Evolutionary conservation across 2,888 invertebrate species (phyloP), one percentile per base, ranked within the genome.

Genomic region (Hydropsyche betteni): DNA sequence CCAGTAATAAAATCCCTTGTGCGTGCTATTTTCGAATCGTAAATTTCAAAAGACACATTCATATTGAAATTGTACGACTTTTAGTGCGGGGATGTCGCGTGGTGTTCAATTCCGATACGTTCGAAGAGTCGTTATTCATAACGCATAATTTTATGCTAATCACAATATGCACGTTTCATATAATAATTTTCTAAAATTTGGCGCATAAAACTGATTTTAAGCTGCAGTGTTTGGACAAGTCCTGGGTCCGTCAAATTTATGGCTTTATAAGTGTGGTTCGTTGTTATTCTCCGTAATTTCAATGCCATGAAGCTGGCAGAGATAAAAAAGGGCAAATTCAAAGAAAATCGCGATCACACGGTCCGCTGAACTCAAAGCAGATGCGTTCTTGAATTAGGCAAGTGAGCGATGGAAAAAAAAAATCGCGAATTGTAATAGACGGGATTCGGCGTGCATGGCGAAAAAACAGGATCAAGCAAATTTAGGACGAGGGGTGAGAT

Each of bases 331-430:
- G 36, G 6, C 14, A 44, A 51, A 24, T 70, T 16, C 52, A 70
- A 16, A 33, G 34, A 38, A 69, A 74, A 74, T 76, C 50, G 53
- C 68, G 70, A 75, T 75, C 77, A 75, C 77, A 75, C 77, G 75
- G 68, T 71, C 55, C 72, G 44, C 34, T 58, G 71, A 70, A 64
- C 14, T 70, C n/a, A 71, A 55, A 71, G 75, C 75, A 77, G 75
- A 77, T 75, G 77, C 69, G 68, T 75, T 70, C 51, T 71, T 71
- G 52, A 71, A 71, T 75, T 64, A 50, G 36, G 44, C 68, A 50
- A 70, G 38, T 53, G 72, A 52, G 44, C 36, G 70, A 64, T 51
- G 70, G 69, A 51, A 68, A 75, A 70, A 72, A 44, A 69, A 75
- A 68, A 8, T 16, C 34, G 75, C 72, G 71, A 75, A 72, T 58